A percentile compares a stretch with the other conserved stretches of the same genome.
Evolutionary conservation across 2,797 vertebrate species (phyloP).

Genomic region (Heterohyrax brucei): DNA sequence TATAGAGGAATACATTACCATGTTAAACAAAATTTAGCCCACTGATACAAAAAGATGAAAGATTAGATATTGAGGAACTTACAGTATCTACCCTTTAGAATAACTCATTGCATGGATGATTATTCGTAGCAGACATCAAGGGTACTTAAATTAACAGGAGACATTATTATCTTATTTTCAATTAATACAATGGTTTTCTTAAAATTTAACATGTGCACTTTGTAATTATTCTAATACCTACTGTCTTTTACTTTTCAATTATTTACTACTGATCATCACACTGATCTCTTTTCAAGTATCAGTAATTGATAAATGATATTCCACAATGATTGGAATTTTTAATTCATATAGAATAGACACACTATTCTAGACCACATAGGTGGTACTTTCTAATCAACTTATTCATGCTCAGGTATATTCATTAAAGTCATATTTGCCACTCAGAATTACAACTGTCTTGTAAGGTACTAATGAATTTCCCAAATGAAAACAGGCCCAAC

Average conservation of each 20-base stretch:
- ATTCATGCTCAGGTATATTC: neutral
- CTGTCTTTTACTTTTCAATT: constrained; percentile 14
- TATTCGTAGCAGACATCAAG: constrained; percentile 4
- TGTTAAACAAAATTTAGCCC: neutral
- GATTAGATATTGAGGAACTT: neutral
- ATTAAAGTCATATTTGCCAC: neutral
- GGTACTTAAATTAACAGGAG: neutral
- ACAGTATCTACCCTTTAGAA: neutral
- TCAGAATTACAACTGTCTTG: neutral
- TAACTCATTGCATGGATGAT: neutral
- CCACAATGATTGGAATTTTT: neutral
- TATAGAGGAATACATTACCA: neutral
- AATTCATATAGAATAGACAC: neutral
- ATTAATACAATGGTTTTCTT: neutral
- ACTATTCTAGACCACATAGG: neutral
- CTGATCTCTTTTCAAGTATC: neutral
- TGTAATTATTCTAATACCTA: neutral
- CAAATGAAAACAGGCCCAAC: neutral
- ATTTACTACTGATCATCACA: neutral
- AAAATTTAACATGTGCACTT: neutral
- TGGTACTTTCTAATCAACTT: neutral
- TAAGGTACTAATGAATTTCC: constrained; percentile 11
- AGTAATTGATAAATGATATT: constrained; percentile 9
- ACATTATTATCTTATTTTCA: neutral
- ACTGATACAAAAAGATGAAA: neutral